These are phyloP conservation scores for Xanthorhoe spadicearia DNA, from an alignment of 2,888 invertebrate species.

Conservation along the genomic window DNA sequence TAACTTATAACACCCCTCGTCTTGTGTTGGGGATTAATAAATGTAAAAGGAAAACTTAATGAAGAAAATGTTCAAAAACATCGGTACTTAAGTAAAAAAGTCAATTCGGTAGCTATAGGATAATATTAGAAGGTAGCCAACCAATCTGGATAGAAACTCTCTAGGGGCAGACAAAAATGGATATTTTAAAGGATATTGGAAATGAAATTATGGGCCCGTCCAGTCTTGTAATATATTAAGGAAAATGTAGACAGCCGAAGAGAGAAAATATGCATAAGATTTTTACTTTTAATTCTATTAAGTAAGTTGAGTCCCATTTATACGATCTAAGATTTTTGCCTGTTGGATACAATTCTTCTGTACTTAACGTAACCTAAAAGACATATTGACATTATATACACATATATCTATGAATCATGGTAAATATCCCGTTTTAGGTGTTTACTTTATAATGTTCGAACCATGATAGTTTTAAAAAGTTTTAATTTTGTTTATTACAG, in stretches of 20 bases:
- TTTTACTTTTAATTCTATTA: neutral
- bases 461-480: too few relatives aligned
- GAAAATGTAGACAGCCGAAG: constrained; percentile 4
- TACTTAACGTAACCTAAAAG: too few relatives aligned
- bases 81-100: constrained; percentile 21
- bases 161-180: constrained; percentile 36
- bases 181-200: constrained; percentile 39
- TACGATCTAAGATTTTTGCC: too few relatives aligned
- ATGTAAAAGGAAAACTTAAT: neutral
- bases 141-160: constrained; percentile 38
- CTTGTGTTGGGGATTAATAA: too few relatives aligned
- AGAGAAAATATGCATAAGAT: constrained; percentile 12
- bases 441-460: too few relatives aligned
- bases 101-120: constrained; percentile 30
- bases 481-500: constrained; percentile 42
- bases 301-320: too few relatives aligned
- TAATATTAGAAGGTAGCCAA: constrained; percentile 41
- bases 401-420: too few relatives aligned
- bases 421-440: too few relatives aligned
- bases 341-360: too few relatives aligned
- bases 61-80: constrained; percentile 14
- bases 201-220: constrained; percentile 33
- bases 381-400: too few relatives aligned
- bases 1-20: too few relatives aligned
- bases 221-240: constrained; percentile 23